phyloP scores from a whole-genome alignment of 2,113 vertebrate genomes.

The Aldabrachelys gigantea region DNA sequence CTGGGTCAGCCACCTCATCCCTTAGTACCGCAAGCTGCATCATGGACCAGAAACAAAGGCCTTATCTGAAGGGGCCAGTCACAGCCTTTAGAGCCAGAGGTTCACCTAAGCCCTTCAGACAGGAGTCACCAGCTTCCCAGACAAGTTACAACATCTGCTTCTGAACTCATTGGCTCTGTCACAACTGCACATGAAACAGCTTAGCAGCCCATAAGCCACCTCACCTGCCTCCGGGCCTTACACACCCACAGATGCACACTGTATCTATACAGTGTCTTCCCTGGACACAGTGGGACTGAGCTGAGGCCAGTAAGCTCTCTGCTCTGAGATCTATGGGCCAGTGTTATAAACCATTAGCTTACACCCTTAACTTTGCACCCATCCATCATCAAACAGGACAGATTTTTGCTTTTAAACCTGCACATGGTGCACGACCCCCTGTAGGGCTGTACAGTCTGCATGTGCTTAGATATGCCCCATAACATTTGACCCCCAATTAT shows the following conservation, averaged over 20 bases:
- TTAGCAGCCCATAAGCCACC: too few species aligned
- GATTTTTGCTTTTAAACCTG: not conserved
- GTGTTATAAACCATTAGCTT: too few species aligned
- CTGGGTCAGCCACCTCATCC: not conserved
- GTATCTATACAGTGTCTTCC: not conserved
- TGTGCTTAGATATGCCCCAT: not conserved
- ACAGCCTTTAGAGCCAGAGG: not conserved
- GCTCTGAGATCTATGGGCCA: not conserved
- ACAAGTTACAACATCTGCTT: not conserved
- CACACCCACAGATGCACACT: not conserved
- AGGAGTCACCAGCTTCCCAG: not conserved
- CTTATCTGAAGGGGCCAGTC: too few species aligned
- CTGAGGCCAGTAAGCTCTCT: not conserved
- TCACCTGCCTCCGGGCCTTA: not conserved
- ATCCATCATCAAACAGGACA: rapidly evolving
- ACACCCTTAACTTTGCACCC: not conserved
- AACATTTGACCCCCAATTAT: not conserved
- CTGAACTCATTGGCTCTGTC: not conserved
- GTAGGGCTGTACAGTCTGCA: not conserved
- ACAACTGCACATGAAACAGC: not conserved
- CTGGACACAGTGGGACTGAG: not conserved
- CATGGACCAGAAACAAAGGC: not conserved
- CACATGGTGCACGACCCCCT: not conserved
- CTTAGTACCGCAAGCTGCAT: not conserved
- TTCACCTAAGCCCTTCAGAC: not conserved